A percentile compares a stretch with the other conserved stretches of the same genome.
These are phyloP conservation scores for Cephalotes varians DNA, from an alignment of 2,888 invertebrate genomes.

Conservation along the genomic window DNA sequence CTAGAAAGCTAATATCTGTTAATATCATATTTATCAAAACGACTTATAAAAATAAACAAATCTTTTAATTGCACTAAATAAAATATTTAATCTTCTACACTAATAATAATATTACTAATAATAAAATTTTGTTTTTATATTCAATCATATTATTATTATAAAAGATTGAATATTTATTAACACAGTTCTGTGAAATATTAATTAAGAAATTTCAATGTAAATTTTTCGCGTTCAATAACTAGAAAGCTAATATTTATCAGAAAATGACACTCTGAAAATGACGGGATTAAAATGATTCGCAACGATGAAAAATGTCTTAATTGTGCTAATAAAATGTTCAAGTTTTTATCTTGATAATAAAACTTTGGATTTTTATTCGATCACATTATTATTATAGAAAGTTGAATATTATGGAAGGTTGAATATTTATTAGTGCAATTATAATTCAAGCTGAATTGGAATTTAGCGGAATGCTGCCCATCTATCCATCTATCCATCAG, in stretches of 20 bases:
- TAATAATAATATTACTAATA: neutral
- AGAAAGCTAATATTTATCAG: neutral
- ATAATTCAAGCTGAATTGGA: neutral
- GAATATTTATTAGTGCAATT: constrained; percentile 1
- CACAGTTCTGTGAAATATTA: neutral
- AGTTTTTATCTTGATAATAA: neutral
- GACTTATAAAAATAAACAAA: neutral
- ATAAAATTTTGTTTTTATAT: neutral
- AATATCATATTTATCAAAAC: neutral
- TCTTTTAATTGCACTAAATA: neutral
- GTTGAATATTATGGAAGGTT: too few relatives aligned
- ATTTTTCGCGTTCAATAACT: neutral
- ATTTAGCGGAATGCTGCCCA: neutral
- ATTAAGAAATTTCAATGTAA: too few relatives aligned
- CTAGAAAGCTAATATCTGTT: too few relatives aligned
- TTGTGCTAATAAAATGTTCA: neutral
- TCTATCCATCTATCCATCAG: neutral
- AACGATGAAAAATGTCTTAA: neutral
- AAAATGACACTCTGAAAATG: too few relatives aligned
- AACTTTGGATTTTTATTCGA: neutral
- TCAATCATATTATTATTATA: neutral
- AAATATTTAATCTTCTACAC: neutral
- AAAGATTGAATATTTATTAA: neutral
- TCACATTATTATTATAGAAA: neutral
- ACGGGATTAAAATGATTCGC: neutral